phyloP scores from a whole-genome alignment of 2,797 vertebrate species.

The Ctenochaetus hawaiiensis region DNA sequence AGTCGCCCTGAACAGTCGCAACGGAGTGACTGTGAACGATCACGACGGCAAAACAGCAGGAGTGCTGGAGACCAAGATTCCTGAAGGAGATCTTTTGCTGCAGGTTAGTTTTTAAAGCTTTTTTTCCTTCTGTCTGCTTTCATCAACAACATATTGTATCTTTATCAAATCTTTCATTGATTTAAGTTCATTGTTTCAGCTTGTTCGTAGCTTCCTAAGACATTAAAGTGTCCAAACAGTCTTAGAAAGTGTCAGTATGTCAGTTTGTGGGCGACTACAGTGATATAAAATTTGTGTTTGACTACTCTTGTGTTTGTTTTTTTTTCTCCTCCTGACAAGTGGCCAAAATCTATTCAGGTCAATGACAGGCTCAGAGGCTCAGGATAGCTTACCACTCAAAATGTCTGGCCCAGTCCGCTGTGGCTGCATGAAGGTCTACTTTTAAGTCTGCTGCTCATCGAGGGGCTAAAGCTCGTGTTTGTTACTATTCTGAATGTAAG shows the following conservation, averaged over 20 bases:
- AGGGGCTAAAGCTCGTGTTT: constrained; percentile 6
- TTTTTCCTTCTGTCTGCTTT: not conserved
- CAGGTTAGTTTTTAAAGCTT: constrained; percentile 77
- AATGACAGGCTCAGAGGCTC: constrained; percentile 23
- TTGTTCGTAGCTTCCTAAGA: not conserved
- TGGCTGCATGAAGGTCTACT: constrained; percentile 14
- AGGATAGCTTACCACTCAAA: constrained; percentile 51
- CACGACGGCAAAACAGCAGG: constrained; percentile 21
- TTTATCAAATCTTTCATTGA: not conserved
- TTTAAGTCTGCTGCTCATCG: constrained; percentile 4
- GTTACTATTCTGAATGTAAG: not conserved
- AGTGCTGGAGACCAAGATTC: constrained; percentile 56
- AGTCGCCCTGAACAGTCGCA: constrained; percentile 80
- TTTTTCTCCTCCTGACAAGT: constrained; percentile 8
- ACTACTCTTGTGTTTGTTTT: not conserved
- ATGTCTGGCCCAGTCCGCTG: constrained; percentile 32
- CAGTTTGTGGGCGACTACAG: not conserved
- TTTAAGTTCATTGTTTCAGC: not conserved
- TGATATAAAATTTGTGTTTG: constrained; percentile 27
- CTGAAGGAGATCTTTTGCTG: constrained; percentile 85
- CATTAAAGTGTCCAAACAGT: not conserved
- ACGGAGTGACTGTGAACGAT: constrained; percentile 32
- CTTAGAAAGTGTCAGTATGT: not conserved
- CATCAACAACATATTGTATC: not conserved
- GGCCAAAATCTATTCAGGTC: constrained; percentile 47